A percentile compares a stretch with the other conserved stretches of the same genome.
These are phyloP conservation scores for Meliscaeva auricollis DNA, from an alignment of 2,888 invertebrate species.

Conservation along the genomic window DNA sequence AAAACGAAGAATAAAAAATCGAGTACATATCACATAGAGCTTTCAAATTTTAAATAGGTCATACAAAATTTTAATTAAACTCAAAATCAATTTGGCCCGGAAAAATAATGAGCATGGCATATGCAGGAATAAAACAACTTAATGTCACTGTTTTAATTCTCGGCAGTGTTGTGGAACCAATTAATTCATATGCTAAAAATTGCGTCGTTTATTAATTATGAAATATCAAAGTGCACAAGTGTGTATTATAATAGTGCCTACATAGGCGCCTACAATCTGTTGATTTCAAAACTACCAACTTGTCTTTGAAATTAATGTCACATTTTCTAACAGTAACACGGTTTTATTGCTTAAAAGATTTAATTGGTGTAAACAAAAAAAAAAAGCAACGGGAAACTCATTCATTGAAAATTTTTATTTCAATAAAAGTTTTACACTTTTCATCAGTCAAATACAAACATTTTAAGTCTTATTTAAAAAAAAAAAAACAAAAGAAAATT, in stretches of 20 bases:
- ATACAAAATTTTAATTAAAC: no score
- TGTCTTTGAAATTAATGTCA: constrained; percentile 45
- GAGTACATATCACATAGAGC: no score
- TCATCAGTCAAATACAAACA: no score
- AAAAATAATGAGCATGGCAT: no score
- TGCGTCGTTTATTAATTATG: constrained; percentile 64
- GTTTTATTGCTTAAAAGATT: constrained; percentile 12
- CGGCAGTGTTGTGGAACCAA: constrained; percentile 55
- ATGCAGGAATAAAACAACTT: no score
- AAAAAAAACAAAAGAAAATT: no score
- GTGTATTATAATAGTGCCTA: neutral
- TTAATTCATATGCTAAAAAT: constrained; percentile 45
- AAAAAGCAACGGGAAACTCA: constrained; percentile 11
- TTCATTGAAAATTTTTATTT: constrained; percentile 8
- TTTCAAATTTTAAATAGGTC: no score
- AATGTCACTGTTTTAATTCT: no score
- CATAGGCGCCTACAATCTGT: constrained; percentile 25
- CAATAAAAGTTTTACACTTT: neutral
- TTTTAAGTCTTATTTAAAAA: no score
- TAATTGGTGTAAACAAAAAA: constrained; percentile 16
- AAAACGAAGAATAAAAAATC: no score
- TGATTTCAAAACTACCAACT: constrained; percentile 20
- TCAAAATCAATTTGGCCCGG: no score
- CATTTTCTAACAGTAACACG: constrained; percentile 1
- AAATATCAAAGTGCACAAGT: constrained; percentile 37